Evolutionary conservation across 2,888 invertebrate species (phyloP), one percentile per base, ranked within the genome.

Genomic region (Cephus pygmeus): DNA sequence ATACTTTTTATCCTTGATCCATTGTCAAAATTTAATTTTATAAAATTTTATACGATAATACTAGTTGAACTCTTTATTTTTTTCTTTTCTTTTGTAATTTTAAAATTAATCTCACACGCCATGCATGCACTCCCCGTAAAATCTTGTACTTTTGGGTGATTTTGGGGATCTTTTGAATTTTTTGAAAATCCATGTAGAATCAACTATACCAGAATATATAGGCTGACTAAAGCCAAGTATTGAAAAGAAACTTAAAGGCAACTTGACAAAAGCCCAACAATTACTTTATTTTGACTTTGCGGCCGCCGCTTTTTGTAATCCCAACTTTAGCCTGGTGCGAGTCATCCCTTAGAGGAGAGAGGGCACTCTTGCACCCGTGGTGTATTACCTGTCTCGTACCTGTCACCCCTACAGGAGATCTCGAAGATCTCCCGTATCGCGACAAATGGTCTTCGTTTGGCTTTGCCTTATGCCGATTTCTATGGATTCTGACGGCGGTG

Each of bases 241-340:
- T 75, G 40, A 30, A 75, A 56, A 30, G n/a, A 36, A 56, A 15
- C 6, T n/a, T 36, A 31, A 30, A 56, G n/a, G 68, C 12, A 30
- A 15, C 56, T 68, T 23, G 75, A 88, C 85, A 88, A 89, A 83
- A 83, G 80, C 76, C 78, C 71, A 85, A 90, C 89, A 90, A 90
- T 88, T 86, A 87, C 86, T 88, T 87, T 90, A 90, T 90, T 90
- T 90, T 90, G 90, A 90, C 89, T 89, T 87, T 87, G 87, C 85
- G 88, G 87, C 87, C 73, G 74, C 74, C 74, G 74, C 23, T 74
- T 74, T 74, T 74, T 74, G 74, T 74, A 30, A 30, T 30, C 74
- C 56, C 56, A 23, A 56, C 23, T 56, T 56, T 56, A 56, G 23
- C 56, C 56, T 56, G 56, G 56, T 56, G 56, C 56, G 56, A 56